A percentile compares a stretch with the other conserved stretches of the same genome.
phyloP scores from a whole-genome alignment of 2,797 vertebrate species.

The Platalea minor region DNA sequence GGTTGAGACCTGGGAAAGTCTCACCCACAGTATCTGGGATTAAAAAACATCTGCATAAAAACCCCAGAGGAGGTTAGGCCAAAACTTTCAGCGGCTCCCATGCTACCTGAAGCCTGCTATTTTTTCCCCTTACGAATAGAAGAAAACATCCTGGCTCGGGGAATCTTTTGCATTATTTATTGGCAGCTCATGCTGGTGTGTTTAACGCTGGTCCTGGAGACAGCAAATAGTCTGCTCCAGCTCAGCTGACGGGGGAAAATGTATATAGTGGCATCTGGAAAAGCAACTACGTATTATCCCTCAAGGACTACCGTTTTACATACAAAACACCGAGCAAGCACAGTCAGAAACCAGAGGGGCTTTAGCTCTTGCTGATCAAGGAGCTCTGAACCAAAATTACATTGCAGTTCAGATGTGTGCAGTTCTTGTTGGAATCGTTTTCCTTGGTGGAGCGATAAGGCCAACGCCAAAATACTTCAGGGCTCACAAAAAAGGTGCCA shows the following conservation, averaged over 20 bases:
- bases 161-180: neutral
- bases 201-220: neutral
- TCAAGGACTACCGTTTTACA: neutral
- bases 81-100: neutral
- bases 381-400: neutral
- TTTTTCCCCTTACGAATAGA: neutral
- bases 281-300: neutral
- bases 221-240: neutral
- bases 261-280: neutral
- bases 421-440: neutral
- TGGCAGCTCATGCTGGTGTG: neutral
- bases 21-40: neutral
- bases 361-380: neutral
- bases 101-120: neutral
- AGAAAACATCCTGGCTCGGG: neutral
- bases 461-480: neutral
- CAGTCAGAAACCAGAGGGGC: neutral
- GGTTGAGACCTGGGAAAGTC: neutral
- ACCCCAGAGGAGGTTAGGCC: neutral
- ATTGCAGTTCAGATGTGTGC: neutral
- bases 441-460: neutral
- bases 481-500: neutral
- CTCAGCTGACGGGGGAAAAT: neutral
- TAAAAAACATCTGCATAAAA: neutral
- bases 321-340: neutral